Percentiles rank a stretch among this genome's conserved stretches.
Evolutionary conservation across 2,113 vertebrate species (phyloP).

Genomic region (Phrynosoma blainvillii): DNA sequence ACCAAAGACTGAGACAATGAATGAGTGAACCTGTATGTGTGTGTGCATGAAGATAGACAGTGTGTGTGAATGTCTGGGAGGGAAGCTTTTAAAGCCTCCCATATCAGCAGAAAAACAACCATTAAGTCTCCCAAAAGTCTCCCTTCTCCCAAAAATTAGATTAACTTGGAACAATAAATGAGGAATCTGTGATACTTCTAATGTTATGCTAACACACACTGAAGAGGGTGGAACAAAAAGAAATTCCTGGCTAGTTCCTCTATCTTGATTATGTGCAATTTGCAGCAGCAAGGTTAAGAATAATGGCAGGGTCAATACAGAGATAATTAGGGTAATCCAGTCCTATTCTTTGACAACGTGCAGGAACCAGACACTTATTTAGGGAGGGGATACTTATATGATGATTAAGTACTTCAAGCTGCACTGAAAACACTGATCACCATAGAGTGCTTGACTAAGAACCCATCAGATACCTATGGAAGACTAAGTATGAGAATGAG

Average conservation of each 20-base stretch:
- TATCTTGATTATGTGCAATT: constrained; percentile 11
- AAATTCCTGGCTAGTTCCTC: neutral
- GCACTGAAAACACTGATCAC: constrained; percentile 1
- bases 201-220: neutral
- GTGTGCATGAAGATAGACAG: too few relatives aligned
- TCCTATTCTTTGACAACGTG: neutral
- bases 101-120: neutral
- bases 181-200: neutral
- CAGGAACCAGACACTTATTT: neutral
- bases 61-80: neutral
- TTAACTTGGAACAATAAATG: neutral
- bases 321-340: constrained; percentile 22
- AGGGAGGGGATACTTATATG: neutral
- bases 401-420: neutral
- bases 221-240: neutral
- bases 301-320: neutral
- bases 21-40: too few relatives aligned
- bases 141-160: neutral
- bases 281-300: constrained; percentile 16
- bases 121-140: too few relatives aligned
- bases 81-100: neutral
- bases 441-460: neutral
- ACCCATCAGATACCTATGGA: neutral
- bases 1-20: too few relatives aligned
- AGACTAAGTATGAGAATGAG: neutral